Conservation (phyloP, 2,113 vertebrate genomes). For the Galeopterus variegatus region DNA sequence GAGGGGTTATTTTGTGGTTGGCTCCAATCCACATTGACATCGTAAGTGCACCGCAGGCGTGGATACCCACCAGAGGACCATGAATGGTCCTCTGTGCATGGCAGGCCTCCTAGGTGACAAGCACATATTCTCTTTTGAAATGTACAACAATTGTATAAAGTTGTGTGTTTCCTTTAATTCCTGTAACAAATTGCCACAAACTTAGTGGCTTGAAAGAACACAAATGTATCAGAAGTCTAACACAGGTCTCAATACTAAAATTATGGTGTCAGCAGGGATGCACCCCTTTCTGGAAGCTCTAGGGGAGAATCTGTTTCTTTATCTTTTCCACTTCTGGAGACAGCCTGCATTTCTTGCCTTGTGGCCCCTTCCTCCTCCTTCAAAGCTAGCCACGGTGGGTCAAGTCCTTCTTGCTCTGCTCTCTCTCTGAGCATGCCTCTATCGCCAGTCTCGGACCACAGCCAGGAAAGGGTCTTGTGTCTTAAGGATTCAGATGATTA, state of each 20-base stretch:
- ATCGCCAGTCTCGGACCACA: background rate
- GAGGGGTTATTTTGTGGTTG: background rate
- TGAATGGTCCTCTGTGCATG: background rate
- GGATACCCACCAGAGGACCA: background rate
- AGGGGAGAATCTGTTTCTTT: background rate
- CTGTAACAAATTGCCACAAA: background rate
- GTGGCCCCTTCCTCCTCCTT: background rate
- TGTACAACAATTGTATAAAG: too few species aligned
- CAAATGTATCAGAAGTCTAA: background rate
- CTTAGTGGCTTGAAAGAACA: background rate
- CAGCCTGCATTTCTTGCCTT: background rate
- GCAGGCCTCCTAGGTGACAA: background rate
- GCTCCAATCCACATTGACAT: background rate
- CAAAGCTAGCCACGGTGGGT: background rate
- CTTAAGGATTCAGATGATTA: background rate
- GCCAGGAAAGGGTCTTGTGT: background rate
- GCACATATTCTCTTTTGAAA: slow-evolving; percentile 12
- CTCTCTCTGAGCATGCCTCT: background rate
- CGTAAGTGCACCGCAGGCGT: background rate
- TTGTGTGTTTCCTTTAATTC: background rate
- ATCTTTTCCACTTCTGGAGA: background rate
- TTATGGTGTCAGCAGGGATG: background rate
- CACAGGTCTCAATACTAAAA: background rate
- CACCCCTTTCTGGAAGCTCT: background rate
- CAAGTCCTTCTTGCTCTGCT: background rate